Conservation (phyloP, 2,797 vertebrate genomes). For the Gambelia wislizenii region DNA sequence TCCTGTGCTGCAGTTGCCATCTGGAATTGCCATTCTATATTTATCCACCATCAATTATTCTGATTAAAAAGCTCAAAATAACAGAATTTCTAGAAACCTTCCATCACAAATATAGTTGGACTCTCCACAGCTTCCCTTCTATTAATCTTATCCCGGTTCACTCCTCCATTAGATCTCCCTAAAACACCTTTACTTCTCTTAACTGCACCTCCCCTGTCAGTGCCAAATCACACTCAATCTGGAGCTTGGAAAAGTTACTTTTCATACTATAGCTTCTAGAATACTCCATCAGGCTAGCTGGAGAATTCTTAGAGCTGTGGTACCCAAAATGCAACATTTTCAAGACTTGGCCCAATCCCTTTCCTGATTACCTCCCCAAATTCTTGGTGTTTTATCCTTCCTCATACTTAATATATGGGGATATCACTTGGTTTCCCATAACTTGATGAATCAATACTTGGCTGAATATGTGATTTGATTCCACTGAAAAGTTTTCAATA, state of each 20-base stretch:
- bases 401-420: neutral
- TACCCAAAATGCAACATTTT: no score
- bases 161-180: neutral
- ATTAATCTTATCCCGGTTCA: neutral
- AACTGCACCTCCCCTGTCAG: neutral
- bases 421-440: neutral
- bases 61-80: constrained; percentile 22
- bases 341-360: no score
- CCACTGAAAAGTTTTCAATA: neutral
- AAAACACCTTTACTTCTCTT: neutral
- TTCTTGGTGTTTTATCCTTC: neutral
- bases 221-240: neutral
- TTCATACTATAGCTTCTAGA: no score
- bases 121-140: no score
- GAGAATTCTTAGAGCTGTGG: no score
- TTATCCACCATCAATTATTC: constrained; percentile 35
- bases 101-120: neutral
- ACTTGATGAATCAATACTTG: neutral
- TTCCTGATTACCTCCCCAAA: neutral
- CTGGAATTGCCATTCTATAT: neutral
- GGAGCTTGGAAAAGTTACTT: no score
- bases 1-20: neutral
- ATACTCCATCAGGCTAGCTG: no score
- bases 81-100: constrained; percentile 7
- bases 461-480: neutral